Evolutionary conservation across 2,797 vertebrate species (phyloP), one percentile per base, ranked within the genome.

Genomic region (Hydrocynus forskahlii): DNA sequence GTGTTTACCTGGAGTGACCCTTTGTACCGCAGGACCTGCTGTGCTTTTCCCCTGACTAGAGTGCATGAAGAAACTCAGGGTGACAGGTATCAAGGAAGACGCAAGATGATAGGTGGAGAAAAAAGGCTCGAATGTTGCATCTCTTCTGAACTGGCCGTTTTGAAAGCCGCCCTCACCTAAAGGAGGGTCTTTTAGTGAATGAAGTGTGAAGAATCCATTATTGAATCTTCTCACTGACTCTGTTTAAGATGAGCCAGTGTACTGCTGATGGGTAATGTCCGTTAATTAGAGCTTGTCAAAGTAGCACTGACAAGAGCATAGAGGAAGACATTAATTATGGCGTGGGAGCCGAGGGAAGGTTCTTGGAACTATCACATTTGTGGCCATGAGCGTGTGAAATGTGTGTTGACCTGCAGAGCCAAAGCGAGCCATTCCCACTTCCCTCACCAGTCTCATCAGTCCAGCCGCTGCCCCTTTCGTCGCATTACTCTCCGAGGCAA

Each of bases 21-120:
- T 72, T 55, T 29, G 25, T 50, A 21, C 23, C 38, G 48, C 7
- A 59, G 35, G 38, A 13, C 38, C 35, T 25, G 2, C 10, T 19
- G 81, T 84, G 82, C 78, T 86, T 84, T 75, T 87, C 85, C 76
- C 79, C 85, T 85, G 71, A 54, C 82, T 83, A 84, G 52, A 89
- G 48, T 43, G 67, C 21, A 25, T 45, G 50, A 57, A 66, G 50
- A 86, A 89, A 74, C 80, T 84, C 69, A 59, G 29, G 85, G 80
- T 86, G 84, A 68, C 62, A 57, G 60, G 72, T 48, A 76, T 86
- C 45, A 80, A 75, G 29, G 74, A 78, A 87, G 86, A 64, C 16
- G 7, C 38, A 66, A 66, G 63, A 35, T 40, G 63, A 66, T 66
- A 66, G 63, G 16, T 29, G 35, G 17, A 4, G 63, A 40, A 19